Percentiles rank a stretch among this genome's conserved stretches.
Evolutionary conservation across 1,140 invertebrate genomes (phyloP).

Genomic region (Platyscapa corneri): DNA sequence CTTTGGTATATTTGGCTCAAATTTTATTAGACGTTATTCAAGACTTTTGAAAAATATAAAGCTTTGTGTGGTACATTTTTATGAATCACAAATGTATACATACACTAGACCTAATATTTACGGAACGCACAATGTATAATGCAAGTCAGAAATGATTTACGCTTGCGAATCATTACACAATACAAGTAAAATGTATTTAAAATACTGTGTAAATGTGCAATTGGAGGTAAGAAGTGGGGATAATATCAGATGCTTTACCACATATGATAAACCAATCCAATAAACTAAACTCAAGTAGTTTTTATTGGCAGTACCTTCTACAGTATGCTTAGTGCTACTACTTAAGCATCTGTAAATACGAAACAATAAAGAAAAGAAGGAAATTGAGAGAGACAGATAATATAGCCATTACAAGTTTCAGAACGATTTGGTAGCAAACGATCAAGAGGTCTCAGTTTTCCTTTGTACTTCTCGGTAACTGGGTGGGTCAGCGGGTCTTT

Average conservation of each 20-base stretch:
- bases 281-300: neutral
- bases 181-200: neutral
- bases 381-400: neutral
- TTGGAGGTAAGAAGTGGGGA: neutral
- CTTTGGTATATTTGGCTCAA: no score
- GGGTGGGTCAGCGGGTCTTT: conserved; percentile 56
- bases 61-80: no score
- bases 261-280: neutral
- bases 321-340: neutral
- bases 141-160: neutral
- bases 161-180: no score
- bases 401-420: neutral
- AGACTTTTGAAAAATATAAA: no score
- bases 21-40: no score
- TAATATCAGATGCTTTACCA: neutral
- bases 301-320: neutral
- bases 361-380: neutral
- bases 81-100: no score
- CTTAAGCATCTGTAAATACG: neutral
- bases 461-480: conserved; percentile 57
- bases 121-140: no score
- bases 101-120: no score
- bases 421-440: neutral
- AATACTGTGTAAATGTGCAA: no score
- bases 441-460: conserved; percentile 58